Evolutionary conservation across 1,140 invertebrate genomes (phyloP).

Genomic region (Lucilia sericata): DNA sequence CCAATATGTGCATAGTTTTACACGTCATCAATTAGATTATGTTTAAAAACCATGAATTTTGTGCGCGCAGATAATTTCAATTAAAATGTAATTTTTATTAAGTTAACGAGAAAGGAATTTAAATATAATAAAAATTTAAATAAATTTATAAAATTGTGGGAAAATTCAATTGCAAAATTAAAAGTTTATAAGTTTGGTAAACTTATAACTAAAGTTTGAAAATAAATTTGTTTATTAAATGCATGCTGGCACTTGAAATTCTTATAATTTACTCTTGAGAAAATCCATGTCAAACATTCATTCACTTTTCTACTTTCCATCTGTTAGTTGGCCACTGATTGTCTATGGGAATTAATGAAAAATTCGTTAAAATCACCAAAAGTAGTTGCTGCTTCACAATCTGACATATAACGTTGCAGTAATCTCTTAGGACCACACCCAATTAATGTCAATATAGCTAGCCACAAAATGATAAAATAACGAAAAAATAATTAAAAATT

Average conservation of each 20-base stretch:
- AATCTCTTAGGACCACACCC: background rate
- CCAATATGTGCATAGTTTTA: background rate
- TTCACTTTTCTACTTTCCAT: background rate
- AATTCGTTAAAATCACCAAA: background rate
- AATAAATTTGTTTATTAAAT: no score
- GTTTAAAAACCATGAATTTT: background rate
- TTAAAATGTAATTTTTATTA: no score
- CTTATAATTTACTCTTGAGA: background rate
- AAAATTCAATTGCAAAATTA: no score
- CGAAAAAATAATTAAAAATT: background rate
- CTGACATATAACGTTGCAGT: background rate
- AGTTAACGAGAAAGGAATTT: no score
- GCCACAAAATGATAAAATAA: background rate
- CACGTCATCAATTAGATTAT: background rate
- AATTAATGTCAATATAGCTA: slow-evolving; percentile 12
- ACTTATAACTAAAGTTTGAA: no score
- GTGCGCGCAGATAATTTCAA: background rate
- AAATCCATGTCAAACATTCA: background rate
- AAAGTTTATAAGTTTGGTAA: no score
- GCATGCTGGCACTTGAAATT: no score
- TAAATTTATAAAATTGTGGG: no score
- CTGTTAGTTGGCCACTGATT: background rate
- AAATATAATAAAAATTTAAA: no score
- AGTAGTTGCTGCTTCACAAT: background rate
- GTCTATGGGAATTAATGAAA: background rate